phyloP scores from a whole-genome alignment of 1,140 invertebrate genomes.

The Cotesia vestalis region DNA sequence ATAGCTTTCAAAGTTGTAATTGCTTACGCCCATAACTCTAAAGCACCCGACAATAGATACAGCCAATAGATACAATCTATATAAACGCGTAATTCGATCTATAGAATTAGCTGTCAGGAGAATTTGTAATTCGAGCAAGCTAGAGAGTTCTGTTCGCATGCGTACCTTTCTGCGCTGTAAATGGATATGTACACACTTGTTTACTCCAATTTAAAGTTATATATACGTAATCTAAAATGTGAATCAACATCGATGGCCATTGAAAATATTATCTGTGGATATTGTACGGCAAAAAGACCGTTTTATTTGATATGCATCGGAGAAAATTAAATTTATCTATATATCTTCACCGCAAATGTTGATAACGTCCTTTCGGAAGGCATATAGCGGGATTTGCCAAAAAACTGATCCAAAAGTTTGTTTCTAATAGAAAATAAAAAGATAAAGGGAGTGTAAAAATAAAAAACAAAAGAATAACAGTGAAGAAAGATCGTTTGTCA shows the following conservation, averaged over 20 bases:
- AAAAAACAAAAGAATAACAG: conserved; percentile 38
- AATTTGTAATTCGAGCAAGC: neutral
- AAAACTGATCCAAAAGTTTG: conserved; percentile 21
- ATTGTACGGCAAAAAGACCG: conserved; percentile 7
- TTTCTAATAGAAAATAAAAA: conserved; percentile 27
- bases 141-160: neutral
- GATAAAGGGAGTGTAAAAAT: conserved; percentile 14
- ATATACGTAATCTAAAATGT: conserved; percentile 27
- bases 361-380: no score
- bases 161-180: conserved; percentile 1
- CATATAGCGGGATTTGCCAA: neutral
- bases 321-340: neutral
- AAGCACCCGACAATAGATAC: conserved; percentile 1
- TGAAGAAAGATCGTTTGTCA: conserved; percentile 42
- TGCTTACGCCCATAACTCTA: neutral
- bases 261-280: conserved; percentile 19
- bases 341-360: neutral
- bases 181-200: conserved; percentile 2
- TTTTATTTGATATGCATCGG: conserved; percentile 10
- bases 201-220: conserved; percentile 14
- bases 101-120: conserved; percentile 6
- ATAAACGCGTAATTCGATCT: conserved; percentile 21
- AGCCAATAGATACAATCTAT: conserved; percentile 2
- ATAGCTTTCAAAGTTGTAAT: conserved; percentile 20
- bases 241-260: conserved; percentile 35